These are phyloP conservation scores for Linepithema humile DNA, from an alignment of 1,140 invertebrate genomes.

Conservation along the genomic window DNA sequence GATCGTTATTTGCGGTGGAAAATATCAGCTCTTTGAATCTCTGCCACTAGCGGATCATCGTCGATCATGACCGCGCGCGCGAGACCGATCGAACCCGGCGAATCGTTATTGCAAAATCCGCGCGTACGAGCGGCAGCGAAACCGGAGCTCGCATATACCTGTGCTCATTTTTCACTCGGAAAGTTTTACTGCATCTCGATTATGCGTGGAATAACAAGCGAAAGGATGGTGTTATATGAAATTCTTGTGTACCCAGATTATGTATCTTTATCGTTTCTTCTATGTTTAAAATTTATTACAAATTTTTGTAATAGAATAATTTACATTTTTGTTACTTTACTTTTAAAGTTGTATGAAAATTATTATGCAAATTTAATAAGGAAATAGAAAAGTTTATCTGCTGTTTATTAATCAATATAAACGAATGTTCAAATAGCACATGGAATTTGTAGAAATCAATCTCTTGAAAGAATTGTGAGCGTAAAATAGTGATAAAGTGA, in stretches of 20 bases:
- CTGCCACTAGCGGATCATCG: constrained; percentile 45
- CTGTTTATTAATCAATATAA: not conserved
- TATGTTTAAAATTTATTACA: not conserved
- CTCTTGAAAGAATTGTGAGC: not conserved
- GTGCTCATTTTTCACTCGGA: constrained; percentile 26
- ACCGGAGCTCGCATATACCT: not conserved
- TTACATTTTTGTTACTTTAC: not conserved
- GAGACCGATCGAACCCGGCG: constrained; percentile 32
- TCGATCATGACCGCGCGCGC: constrained; percentile 27
- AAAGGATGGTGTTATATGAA: not conserved
- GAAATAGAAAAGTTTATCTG: no score
- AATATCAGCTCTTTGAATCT: constrained; percentile 62
- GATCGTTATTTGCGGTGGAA: constrained; percentile 73
- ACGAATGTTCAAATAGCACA: not conserved
- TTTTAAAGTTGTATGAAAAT: not conserved
- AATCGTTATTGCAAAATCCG: constrained; percentile 50
- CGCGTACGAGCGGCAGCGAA: constrained; percentile 10
- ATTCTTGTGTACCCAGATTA: not conserved
- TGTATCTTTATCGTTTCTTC: not conserved
- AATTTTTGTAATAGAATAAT: not conserved
- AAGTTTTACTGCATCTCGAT: constrained; percentile 48
- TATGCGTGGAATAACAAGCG: constrained; percentile 25
- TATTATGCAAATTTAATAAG: not conserved
- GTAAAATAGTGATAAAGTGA: not conserved
- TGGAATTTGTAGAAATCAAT: not conserved